Base-by-base conservation (phyloP, 2,797 vertebrate species). In the Urocyon cinereoargenteus region DNA sequence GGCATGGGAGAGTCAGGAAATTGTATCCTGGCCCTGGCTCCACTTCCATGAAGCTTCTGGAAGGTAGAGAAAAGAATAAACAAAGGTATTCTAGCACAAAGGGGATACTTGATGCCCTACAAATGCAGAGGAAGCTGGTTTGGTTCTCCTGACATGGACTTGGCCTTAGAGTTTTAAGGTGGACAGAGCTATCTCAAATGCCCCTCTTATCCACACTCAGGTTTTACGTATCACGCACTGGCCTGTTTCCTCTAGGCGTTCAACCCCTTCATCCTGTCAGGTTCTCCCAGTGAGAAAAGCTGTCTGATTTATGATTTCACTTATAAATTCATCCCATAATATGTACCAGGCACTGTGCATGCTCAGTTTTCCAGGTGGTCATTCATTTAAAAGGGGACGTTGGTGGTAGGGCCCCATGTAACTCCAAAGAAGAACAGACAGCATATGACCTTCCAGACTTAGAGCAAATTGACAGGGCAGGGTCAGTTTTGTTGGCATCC, bases 11-110 rank as follows among this genome's bases (percentile, higher is more conserved):
- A 72, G 59, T 61, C 22, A 9, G 40, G 86, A 86, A 36, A 64
- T 59, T 82, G 11, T 89, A 62, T 75, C 61, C 82, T 92, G 10
- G 51, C 61, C 31, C 40, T 73, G 24, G 21, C 49, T 91, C 7
- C 0, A 57, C 82, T 57, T 96, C 72, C 12, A n/a, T 36, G 62
- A 77, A 91, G 45, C 88, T 94, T 96, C 61, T 51, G 14, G 87
- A 93, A 96, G 73, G 18, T 83, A 19, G 84, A 91, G 81, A 91
- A 92, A 59, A 16, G 83, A 73, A 61, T 68, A 86, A 83, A 72
- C 61, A 91, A 26, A 84, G 68, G 64, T 22, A 18, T 88, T 68
- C 59, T 51, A 86, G 77, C 18, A 64, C 77, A 9, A 19, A 24
- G 28, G 90, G 2, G 14, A 75, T 24, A 84, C 40, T 83, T 70